Evolutionary conservation across 2,113 vertebrate species (phyloP).

Genomic region (Ivindomyrus marchei): DNA sequence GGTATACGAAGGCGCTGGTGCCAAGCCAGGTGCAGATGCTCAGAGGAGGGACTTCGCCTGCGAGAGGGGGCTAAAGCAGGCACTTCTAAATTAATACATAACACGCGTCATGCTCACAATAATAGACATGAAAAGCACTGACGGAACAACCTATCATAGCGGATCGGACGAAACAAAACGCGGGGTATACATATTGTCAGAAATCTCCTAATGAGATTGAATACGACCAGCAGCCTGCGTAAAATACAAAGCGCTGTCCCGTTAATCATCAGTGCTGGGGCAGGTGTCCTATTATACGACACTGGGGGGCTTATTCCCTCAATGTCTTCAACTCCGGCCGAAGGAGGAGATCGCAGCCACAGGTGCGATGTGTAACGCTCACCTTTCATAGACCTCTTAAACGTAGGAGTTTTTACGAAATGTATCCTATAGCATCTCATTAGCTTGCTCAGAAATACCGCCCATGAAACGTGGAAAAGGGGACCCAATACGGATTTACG

Average conservation of each 20-base stretch:
- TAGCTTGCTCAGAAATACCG: background rate
- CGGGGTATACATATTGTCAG: background rate
- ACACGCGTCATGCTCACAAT: background rate
- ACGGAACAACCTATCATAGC: background rate
- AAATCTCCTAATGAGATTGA: constrained; percentile 1
- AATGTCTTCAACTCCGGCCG: background rate
- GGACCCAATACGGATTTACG: background rate
- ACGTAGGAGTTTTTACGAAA: background rate
- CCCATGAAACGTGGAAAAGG: background rate
- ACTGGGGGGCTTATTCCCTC: background rate
- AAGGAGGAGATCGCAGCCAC: background rate
- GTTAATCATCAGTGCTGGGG: background rate
- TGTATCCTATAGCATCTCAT: background rate
- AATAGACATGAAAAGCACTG: background rate
- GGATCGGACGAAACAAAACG: background rate
- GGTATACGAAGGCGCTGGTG: background rate
- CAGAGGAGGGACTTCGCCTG: background rate
- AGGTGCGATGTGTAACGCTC: background rate
- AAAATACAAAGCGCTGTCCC: background rate
- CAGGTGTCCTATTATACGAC: background rate
- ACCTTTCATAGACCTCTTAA: background rate
- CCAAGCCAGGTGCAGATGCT: background rate
- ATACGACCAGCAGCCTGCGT: background rate
- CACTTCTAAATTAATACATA: constrained; percentile 10
- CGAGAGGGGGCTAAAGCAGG: background rate